phyloP scores from a whole-genome alignment of 1,140 invertebrate genomes.

The Dermatophagoides farinae region DNA sequence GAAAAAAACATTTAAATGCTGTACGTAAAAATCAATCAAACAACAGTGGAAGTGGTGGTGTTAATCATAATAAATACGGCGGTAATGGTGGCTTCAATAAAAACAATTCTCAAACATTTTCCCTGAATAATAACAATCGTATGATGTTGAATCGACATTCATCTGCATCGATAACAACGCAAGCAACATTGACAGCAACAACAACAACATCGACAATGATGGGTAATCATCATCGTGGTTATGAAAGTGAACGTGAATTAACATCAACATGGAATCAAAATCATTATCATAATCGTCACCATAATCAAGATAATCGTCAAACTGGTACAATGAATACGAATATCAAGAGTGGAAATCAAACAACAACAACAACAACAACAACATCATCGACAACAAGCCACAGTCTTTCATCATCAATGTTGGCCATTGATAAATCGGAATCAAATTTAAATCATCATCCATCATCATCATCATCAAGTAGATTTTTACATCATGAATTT shows the following conservation, averaged over 20 bases:
- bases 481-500: too few species aligned
- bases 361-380: too few species aligned
- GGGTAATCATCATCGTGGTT: background rate
- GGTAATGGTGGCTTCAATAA: background rate
- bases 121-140: background rate
- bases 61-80: background rate
- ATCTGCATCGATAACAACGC: background rate
- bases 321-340: background rate
- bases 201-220: background rate
- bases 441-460: background rate
- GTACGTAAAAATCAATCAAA: background rate
- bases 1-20: background rate
- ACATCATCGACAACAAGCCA: background rate
- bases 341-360: background rate
- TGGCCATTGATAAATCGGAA: background rate
- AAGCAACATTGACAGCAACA: background rate
- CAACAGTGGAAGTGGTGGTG: background rate
- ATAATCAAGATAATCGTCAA: background rate
- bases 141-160: background rate
- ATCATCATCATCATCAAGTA: background rate
- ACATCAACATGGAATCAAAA: background rate
- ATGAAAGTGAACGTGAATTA: slow-evolving; percentile 10
- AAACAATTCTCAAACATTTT: background rate
- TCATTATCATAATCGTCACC: background rate
- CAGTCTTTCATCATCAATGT: slow-evolving; percentile 4